Evolutionary conservation across 2,797 vertebrate species (phyloP).

Genomic region (Sebastes vulpes): DNA sequence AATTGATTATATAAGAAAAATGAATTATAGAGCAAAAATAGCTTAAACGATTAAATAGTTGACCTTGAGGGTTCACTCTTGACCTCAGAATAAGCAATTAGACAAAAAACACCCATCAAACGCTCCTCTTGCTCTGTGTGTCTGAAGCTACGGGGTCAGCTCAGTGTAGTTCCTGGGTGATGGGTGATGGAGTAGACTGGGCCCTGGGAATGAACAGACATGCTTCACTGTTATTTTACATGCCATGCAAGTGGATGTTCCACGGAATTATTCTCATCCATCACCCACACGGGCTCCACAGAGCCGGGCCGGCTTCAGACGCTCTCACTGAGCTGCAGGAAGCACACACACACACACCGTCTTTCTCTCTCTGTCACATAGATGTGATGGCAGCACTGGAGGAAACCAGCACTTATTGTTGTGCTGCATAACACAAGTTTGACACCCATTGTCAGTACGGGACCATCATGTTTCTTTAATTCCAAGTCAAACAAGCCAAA

Average conservation of each 20-base stretch:
- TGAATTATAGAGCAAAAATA: not conserved
- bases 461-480: not conserved
- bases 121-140: not conserved
- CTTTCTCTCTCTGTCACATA: slow-evolving; percentile 39
- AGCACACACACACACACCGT: slow-evolving; percentile 13
- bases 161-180: not conserved
- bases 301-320: slow-evolving; percentile 6
- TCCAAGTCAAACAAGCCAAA: not conserved
- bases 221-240: slow-evolving; percentile 41
- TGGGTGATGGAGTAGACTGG: slow-evolving; percentile 28
- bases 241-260: slow-evolving; percentile 38
- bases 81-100: not conserved
- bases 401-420: not conserved
- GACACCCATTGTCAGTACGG: not conserved
- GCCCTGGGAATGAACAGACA: slow-evolving; percentile 5
- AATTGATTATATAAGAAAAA: not conserved
- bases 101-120: no score
- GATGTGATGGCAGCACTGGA: not conserved
- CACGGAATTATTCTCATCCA: slow-evolving; percentile 62
- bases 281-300: slow-evolving; percentile 34
- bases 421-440: not conserved
- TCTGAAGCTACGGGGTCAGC: not conserved
- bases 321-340: not conserved
- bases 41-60: not conserved
- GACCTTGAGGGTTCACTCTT: not conserved